These are phyloP conservation scores for Epinephelus coioides DNA, from an alignment of 2,797 vertebrate species.

Conservation along the genomic window DNA sequence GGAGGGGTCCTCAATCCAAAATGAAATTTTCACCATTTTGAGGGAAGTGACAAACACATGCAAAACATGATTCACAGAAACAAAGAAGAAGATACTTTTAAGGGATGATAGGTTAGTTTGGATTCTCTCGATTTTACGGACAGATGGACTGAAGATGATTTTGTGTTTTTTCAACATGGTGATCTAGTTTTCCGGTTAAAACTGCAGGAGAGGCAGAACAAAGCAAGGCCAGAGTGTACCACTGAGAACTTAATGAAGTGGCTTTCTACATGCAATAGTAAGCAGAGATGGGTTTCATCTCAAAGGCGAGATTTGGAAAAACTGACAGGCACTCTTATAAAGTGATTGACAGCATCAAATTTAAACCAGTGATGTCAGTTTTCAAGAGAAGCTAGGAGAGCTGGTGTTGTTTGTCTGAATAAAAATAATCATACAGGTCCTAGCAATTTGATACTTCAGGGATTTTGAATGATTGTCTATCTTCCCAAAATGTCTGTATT, in stretches of 20 bases:
- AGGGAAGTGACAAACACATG: conserved; percentile 32
- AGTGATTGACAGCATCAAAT: conserved; percentile 42
- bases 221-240: conserved; percentile 39
- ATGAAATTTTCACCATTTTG: conserved; percentile 52
- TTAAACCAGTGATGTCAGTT: conserved; percentile 12
- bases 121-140: conserved; percentile 14
- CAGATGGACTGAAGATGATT: conserved; percentile 16
- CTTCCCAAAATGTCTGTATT: conserved; percentile 4
- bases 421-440: background rate
- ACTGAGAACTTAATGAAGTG: conserved; percentile 54
- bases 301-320: conserved; percentile 14
- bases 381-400: background rate
- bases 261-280: conserved; percentile 41
- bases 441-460: background rate
- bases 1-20: conserved; percentile 41
- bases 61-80: conserved; percentile 20
- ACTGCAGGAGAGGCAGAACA: conserved; percentile 38
- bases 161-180: background rate
- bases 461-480: conserved; percentile 16
- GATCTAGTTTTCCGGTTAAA: conserved; percentile 20
- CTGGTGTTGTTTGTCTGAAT: background rate
- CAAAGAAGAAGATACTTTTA: conserved; percentile 13
- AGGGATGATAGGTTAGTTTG: background rate
- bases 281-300: conserved; percentile 19
- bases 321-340: background rate